Evolutionary conservation across 2,797 vertebrate species (phyloP), one percentile per base, ranked within the genome.

Genomic region (Bufotes viridis): DNA sequence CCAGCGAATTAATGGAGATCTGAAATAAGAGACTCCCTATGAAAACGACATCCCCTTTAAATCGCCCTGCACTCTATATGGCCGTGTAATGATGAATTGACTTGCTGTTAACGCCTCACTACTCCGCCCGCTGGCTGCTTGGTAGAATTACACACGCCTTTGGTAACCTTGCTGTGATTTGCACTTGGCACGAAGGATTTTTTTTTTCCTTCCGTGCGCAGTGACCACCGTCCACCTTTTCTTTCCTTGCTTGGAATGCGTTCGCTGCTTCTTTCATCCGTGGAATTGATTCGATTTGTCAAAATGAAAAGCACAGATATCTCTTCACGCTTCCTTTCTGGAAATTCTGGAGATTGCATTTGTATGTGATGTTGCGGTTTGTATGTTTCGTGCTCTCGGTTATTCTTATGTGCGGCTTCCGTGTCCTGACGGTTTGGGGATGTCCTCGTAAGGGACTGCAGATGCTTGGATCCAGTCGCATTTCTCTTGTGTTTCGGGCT

Each of bases 111-210:
- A 4, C 14, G 1, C 42, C 42, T 22, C 29, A 5, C 20, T 22
- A 14, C 72, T 49, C 81, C 81, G 57, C 20, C 81, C 24, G 51
- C 81, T 70, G 81, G 81, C 24, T 1, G 65, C 3, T 55, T 18
- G 10, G 10, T 2, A 57, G 51, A 8, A 83, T 53, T 34, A 29
- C 82, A 72, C 7, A 29, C 22, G 15, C 57, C 8, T 80, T 80
- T 58, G n/a, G 72, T 53, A 29, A 22, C 58, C 53, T 82, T 82
- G 24, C 79, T 29, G 58, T 82, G 86, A 82, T 82, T 87, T 76
- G 82, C 75, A 55, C n/a, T 87, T 76, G 86, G 55, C 57, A 34
- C 13, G 4, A 7, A 11, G 34, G 34, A 5, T 42, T 42, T 42
- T 42, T 55, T 42, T 14, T 2, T 75, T 72, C 42, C 34, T 20